phyloP scores from a whole-genome alignment of 2,888 invertebrate genomes.

The Smittia sp. region DNA sequence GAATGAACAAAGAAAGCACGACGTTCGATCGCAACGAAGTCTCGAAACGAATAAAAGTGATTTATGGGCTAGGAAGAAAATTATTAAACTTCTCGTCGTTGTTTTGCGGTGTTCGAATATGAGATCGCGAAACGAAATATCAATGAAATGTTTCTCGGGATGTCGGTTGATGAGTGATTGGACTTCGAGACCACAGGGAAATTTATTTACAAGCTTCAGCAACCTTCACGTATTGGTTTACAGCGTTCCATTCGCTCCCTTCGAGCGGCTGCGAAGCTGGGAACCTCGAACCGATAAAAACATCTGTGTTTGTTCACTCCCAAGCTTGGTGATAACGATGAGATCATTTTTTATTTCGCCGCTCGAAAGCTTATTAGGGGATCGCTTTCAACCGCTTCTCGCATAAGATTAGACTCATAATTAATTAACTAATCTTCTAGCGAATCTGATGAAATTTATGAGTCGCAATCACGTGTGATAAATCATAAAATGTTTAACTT shows the following conservation, averaged over 20 bases:
- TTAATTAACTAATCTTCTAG: constrained; percentile 10
- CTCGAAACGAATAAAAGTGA: not conserved
- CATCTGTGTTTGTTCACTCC: constrained; percentile 21
- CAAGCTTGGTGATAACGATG: not conserved
- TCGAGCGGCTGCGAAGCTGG: not conserved
- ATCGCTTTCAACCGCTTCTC: not conserved
- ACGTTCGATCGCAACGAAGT: not conserved
- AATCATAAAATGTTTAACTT: not conserved
- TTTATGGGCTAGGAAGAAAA: constrained; percentile 6
- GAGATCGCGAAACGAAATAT: constrained; percentile 1
- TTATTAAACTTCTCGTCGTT: constrained; percentile 1
- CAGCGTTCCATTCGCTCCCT: not conserved
- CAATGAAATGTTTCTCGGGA: not conserved
- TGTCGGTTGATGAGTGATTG: not conserved
- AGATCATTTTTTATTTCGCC: constrained; percentile 3
- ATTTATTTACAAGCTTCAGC: not conserved
- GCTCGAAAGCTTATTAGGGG: not conserved
- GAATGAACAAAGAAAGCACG: not conserved
- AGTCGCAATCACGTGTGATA: not conserved
- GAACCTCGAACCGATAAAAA: not conserved
- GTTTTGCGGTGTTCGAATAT: not conserved
- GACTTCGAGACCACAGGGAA: not conserved
- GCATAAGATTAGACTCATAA: constrained; percentile 20
- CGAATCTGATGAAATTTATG: constrained; percentile 2
- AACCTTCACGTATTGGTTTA: not conserved